phyloP scores from a whole-genome alignment of 2,888 invertebrate species.

The Leuctra nigra region DNA sequence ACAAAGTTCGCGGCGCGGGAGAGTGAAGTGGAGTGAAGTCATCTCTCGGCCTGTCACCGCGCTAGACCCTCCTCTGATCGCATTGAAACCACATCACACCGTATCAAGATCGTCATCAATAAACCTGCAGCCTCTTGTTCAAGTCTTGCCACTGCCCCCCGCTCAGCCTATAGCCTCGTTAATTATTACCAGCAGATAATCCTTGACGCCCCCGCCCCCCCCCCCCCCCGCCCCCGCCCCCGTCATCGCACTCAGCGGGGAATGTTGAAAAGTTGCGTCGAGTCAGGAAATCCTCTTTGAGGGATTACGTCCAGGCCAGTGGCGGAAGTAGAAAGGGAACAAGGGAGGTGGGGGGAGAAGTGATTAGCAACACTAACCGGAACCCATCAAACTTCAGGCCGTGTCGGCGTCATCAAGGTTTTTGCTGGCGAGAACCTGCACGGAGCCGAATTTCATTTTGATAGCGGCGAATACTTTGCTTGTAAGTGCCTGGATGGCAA shows the following conservation, averaged over 20 bases:
- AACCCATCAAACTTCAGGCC: constrained; percentile 4
- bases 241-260: constrained; percentile 7
- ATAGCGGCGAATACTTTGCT: background rate
- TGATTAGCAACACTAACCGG: constrained; percentile 15
- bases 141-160: background rate
- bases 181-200: constrained; percentile 18
- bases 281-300: constrained; percentile 19
- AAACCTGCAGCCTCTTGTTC: background rate
- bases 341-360: background rate
- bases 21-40: background rate
- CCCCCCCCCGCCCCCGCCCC: background rate
- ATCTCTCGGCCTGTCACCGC: background rate
- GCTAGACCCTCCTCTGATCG: too few species aligned
- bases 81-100: background rate
- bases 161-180: background rate
- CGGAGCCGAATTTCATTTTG: constrained; percentile 32
- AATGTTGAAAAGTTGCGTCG: constrained; percentile 3
- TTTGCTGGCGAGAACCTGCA: constrained; percentile 41
- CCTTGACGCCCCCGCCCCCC: constrained; percentile 1
- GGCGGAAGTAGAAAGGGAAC: constrained; percentile 3
- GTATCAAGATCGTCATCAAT: constrained; percentile 1
- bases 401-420: background rate
- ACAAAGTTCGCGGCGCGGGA: background rate
- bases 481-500: too few species aligned
- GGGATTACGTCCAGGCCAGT: constrained; percentile 17